A percentile compares a stretch with the other conserved stretches of the same genome.
phyloP scores from a whole-genome alignment of 2,113 vertebrate genomes.

The Dipodomys stephensi region DNA sequence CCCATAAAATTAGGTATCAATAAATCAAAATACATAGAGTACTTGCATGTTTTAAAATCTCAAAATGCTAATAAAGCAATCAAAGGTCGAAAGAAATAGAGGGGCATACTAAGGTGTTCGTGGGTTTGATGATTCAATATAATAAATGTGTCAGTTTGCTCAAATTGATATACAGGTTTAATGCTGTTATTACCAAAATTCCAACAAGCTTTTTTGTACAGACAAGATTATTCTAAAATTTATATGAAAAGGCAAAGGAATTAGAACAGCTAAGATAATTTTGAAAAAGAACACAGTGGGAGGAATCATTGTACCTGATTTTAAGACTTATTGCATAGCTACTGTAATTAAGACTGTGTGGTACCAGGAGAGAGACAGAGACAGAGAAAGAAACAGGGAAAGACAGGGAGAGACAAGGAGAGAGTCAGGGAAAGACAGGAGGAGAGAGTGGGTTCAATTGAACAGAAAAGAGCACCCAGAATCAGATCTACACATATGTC shows the following conservation, averaged over 20 bases:
- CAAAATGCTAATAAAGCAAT: conserved; percentile 39
- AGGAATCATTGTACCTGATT: conserved; percentile 54
- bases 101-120: neutral
- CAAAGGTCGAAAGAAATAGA: conserved; percentile 36
- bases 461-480: conserved; percentile 38
- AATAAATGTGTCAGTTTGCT: conserved; percentile 35
- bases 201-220: conserved; percentile 33
- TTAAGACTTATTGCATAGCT: conserved; percentile 46
- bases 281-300: conserved; percentile 59
- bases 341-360: conserved; percentile 51
- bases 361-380: neutral
- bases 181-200: conserved; percentile 45
- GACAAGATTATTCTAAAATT: conserved; percentile 59
- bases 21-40: neutral
- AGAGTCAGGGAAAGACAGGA: neutral
- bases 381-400: neutral
- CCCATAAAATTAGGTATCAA: neutral
- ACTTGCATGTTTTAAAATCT: conserved; percentile 5
- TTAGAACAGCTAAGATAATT: conserved; percentile 49
- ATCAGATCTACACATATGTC: neutral
- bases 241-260: conserved; percentile 54
- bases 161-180: conserved; percentile 42
- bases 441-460: neutral
- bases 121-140: neutral
- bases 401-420: neutral